Conservation (phyloP, 2,888 invertebrate genomes). For the Formica aserva region DNA sequence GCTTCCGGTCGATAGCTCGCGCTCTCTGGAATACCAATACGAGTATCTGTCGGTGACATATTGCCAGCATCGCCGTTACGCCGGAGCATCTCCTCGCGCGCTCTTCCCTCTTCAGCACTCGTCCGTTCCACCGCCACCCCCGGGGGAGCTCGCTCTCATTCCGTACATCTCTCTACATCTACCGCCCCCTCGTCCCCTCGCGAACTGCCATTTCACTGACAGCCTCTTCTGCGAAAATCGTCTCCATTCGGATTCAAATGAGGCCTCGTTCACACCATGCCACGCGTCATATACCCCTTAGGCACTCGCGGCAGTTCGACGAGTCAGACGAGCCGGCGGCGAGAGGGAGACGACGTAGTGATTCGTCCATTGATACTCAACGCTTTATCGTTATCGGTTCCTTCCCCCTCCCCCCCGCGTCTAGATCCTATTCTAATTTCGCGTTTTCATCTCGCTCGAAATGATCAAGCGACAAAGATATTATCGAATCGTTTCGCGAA, state of each 20-base stretch:
- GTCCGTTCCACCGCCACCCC: slow-evolving; percentile 13
- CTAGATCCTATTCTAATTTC: slow-evolving; percentile 50
- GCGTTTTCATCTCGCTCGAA: slow-evolving; percentile 20
- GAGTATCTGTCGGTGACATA: slow-evolving; percentile 83
- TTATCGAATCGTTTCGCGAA: background rate
- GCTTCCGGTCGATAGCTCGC: slow-evolving; percentile 77
- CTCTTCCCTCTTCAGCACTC: slow-evolving; percentile 20
- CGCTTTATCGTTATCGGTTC: slow-evolving; percentile 63
- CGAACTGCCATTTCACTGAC: slow-evolving; percentile 80
- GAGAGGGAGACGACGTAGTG: slow-evolving; percentile 55
- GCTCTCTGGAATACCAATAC: slow-evolving; percentile 75
- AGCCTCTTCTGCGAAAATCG: slow-evolving; percentile 83
- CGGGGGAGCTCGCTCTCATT: slow-evolving; percentile 36
- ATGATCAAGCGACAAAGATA: slow-evolving; percentile 15
- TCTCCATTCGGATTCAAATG: slow-evolving; percentile 86
- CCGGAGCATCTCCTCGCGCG: slow-evolving; percentile 57
- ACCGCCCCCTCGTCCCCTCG: slow-evolving; percentile 51
- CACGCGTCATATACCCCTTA: slow-evolving; percentile 81
- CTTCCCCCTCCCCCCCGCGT: background rate
- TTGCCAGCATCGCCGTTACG: slow-evolving; percentile 81
- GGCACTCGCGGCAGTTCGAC: slow-evolving; percentile 74
- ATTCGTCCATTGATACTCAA: slow-evolving; percentile 68
- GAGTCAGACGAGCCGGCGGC: slow-evolving; percentile 66
- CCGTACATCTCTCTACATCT: slow-evolving; percentile 47
- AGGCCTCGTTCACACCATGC: slow-evolving; percentile 82